Percentiles rank a stretch among this genome's conserved stretches.
Evolutionary conservation across 2,797 vertebrate species (phyloP).

Genomic region (Alectoris magna): DNA sequence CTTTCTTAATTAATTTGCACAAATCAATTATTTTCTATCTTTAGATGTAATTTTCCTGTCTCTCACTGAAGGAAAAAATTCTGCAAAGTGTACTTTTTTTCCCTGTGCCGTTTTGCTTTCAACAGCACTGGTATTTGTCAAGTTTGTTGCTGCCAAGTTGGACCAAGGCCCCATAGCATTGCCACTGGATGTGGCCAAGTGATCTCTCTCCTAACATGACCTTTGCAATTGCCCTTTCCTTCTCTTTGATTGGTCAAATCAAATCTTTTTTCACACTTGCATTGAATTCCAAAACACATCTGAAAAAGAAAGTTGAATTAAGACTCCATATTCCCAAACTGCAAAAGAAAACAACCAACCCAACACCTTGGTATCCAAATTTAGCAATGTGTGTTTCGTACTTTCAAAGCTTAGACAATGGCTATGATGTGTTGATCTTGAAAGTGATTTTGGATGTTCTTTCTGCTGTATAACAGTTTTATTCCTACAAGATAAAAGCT

Average conservation of each 20-base stretch:
- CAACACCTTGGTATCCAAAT: not conserved
- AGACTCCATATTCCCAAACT: not conserved
- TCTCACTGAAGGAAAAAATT: not conserved
- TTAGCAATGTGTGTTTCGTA: not conserved
- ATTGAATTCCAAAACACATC: not conserved
- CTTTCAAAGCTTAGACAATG: not conserved
- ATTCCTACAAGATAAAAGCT: not conserved
- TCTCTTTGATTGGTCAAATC: not conserved
- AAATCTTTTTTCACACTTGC: not conserved
- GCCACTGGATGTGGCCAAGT: not conserved
- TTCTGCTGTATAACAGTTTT: not conserved
- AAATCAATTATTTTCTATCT: not conserved
- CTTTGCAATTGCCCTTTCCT: not conserved
- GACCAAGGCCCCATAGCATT: rapidly evolving
- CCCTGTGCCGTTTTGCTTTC: not conserved
- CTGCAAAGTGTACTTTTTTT: not conserved
- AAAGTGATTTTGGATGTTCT: not conserved
- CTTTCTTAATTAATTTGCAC: not conserved
- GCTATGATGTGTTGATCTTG: not conserved
- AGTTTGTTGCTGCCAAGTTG: not conserved
- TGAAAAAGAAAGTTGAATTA: not conserved
- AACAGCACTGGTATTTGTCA: not conserved
- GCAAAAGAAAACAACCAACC: not conserved
- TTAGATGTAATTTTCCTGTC: not conserved
- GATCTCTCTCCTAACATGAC: not conserved